Conservation (phyloP, 2,888 invertebrate genomes). For the Eilema depressum region DNA sequence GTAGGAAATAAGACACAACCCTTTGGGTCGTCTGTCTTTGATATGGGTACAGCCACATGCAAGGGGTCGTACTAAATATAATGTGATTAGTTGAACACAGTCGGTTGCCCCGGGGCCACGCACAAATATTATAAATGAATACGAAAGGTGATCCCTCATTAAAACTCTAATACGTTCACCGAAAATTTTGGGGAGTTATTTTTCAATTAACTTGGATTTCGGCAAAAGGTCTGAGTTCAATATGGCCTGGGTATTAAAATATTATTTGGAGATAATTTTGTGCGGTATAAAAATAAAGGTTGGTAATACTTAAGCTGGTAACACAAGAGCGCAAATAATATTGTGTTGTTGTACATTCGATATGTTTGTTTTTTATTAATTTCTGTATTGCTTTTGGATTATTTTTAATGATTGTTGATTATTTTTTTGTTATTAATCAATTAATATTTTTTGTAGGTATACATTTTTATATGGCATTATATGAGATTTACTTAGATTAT, state of each 20-base stretch:
- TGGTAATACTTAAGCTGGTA: not conserved
- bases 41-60: too few relatives aligned
- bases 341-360: too few relatives aligned
- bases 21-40: too few relatives aligned
- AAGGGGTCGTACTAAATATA: too few relatives aligned
- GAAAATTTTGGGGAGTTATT: conserved; percentile 37
- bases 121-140: conserved; percentile 9
- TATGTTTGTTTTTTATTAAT: too few relatives aligned
- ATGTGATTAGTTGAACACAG: not conserved
- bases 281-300: not conserved
- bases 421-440: too few relatives aligned
- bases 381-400: too few relatives aligned
- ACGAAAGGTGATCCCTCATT: conserved; percentile 20
- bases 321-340: not conserved
- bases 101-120: not conserved
- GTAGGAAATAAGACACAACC: too few relatives aligned
- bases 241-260: conserved; percentile 29
- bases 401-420: too few relatives aligned
- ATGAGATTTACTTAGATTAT: too few relatives aligned
- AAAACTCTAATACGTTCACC: conserved; percentile 32
- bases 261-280: not conserved
- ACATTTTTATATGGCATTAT: too few relatives aligned
- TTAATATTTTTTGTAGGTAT: too few relatives aligned
- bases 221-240: conserved; percentile 32
- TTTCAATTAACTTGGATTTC: conserved; percentile 44